Evolutionary conservation across 2,797 vertebrate genomes (phyloP), one percentile per base, ranked within the genome.

Genomic region (Coregonus ussuriensis): DNA sequence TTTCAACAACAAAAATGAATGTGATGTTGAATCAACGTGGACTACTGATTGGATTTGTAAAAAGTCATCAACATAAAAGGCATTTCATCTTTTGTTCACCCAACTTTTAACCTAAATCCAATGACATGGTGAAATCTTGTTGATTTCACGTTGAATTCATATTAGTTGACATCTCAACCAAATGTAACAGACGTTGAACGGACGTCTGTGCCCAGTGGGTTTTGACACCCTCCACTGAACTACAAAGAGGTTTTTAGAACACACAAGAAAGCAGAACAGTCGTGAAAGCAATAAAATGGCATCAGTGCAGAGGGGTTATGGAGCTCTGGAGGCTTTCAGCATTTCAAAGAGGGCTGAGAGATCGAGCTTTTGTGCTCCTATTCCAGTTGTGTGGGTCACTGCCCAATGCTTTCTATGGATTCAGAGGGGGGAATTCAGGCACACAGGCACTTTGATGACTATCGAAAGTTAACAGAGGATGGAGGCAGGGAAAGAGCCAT

Each of bases 401-500:
- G 74, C 79, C 33, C 1, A 37, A 75, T 53, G 47, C 66, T 69
- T 14, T 13, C 59, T 47, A 47, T 47, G 41, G 9, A 47, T 47
- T 47, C 41, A 47, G 41, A 47, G 21, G 21, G 59, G 53, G 78
- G 52, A 35, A 53, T 31, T 68, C 15, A 1, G 69, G 29, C 62
- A 15, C 0, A 67, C 47, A 21, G 0, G 15, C n/a, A 71, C 79
- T 81, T 59, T 79, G 73, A 84, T 52, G 84, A 52, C 51, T 18
- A 73, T 33, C 69, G 6, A 70, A 6, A 70, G 73, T 56, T 72
- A 78, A 77, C 0, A 53, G 71, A 62, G 3, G 59, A 63, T 7
- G n/a, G 21, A 63, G 59, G 21, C 31, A 35, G 53, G 16, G 41
- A 47, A 47, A 47, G 41, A 47, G 41, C 25, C 16, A 67, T 54